Percentiles rank a stretch among this genome's conserved stretches.
Conservation (phyloP, 2,888 invertebrate genomes). For the Alsophila aescularia region DNA sequence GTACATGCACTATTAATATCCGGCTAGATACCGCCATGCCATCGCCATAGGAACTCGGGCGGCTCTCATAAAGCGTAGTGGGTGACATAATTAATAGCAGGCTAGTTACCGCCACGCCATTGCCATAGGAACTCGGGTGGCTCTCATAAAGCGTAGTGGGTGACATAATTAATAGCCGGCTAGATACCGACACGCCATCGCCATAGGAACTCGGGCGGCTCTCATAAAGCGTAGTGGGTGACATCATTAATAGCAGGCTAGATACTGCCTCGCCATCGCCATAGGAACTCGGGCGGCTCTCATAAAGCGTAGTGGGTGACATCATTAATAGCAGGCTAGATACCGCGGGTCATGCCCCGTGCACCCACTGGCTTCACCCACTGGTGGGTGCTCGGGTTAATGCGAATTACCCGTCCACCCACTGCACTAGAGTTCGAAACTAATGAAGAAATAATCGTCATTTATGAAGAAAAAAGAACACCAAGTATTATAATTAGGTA, state of each 20-base stretch:
- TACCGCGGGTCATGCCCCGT: too few relatives aligned
- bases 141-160: not conserved
- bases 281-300: constrained; percentile 2
- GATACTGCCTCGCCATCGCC: constrained; percentile 4
- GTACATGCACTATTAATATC: constrained; percentile 17
- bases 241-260: constrained; percentile 5
- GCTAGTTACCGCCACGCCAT: constrained; percentile 3
- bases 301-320: not conserved
- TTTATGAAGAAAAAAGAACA: too few relatives aligned
- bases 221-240: not conserved
- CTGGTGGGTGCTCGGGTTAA: too few relatives aligned
- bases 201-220: constrained; percentile 2
- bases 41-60: constrained; percentile 4
- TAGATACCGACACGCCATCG: constrained; percentile 5
- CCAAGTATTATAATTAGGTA: too few relatives aligned
- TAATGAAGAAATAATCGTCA: too few relatives aligned
- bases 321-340: too few relatives aligned
- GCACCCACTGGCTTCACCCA: too few relatives aligned
- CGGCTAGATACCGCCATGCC: constrained; percentile 3
- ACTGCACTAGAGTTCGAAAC: too few relatives aligned
- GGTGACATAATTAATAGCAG: constrained; percentile 7
- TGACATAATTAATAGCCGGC: constrained; percentile 7
- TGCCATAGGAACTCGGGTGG: constrained; percentile 1
- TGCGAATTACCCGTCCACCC: too few relatives aligned
- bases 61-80: not conserved